phyloP scores from a whole-genome alignment of 2,888 invertebrate species.

The Alloplasta piceator region DNA sequence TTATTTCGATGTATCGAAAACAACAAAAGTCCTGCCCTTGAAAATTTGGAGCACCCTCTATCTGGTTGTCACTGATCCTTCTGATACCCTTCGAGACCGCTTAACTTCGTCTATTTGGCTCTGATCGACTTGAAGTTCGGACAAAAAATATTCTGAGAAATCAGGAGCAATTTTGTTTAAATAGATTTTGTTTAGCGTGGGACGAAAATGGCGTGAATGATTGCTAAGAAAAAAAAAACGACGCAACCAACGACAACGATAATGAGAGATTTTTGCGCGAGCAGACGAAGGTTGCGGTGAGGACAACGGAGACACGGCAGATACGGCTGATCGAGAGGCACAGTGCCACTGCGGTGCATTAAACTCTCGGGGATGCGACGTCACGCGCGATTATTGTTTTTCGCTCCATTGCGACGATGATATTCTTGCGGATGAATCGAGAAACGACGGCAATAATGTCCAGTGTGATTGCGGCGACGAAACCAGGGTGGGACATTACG shows the following conservation, averaged over 20 bases:
- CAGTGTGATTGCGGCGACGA: conserved; percentile 50
- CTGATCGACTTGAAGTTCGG: too few species aligned
- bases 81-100: too few species aligned
- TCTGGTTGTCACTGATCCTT: too few species aligned
- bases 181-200: too few species aligned
- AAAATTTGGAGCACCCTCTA: too few species aligned
- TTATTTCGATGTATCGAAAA: too few species aligned
- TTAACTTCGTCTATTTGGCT: too few species aligned
- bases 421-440: neutral
- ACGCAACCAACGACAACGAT: conserved; percentile 35
- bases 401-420: conserved; percentile 18
- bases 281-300: conserved; percentile 63
- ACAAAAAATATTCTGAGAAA: too few species aligned
- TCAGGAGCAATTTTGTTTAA: too few species aligned
- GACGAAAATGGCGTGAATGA: conserved; percentile 15
- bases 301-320: conserved; percentile 35
- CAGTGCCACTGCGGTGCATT: conserved; percentile 62
- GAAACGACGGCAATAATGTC: neutral
- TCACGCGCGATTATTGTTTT: conserved; percentile 37
- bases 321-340: conserved; percentile 26
- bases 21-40: too few species aligned
- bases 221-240: conserved; percentile 11
- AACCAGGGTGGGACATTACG: neutral
- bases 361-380: conserved; percentile 54
- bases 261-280: conserved; percentile 39